Conservation (phyloP, 2,797 vertebrate genomes). For the Anas bernieri region DNA sequence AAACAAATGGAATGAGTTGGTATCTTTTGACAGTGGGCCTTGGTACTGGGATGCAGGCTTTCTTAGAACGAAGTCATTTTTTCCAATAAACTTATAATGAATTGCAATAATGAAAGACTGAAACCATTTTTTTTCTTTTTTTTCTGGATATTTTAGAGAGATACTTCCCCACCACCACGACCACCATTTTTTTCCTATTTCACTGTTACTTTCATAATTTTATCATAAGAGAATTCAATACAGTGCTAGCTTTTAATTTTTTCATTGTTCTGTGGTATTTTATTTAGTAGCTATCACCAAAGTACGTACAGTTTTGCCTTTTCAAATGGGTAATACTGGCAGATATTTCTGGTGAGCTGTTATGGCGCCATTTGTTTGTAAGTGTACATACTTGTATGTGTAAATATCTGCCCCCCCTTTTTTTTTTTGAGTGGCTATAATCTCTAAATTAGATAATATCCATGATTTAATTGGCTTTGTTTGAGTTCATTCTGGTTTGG, state of each 20-base stretch:
- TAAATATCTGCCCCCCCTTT: neutral
- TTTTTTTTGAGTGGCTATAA: neutral
- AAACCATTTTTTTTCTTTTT: neutral
- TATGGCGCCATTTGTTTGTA: neutral
- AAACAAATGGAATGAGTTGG: neutral
- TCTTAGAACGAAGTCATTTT: fast-evolving
- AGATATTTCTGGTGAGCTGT: neutral
- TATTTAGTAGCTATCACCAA: neutral
- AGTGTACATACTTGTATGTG: neutral
- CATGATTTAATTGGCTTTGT: neutral
- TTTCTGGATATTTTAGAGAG: neutral
- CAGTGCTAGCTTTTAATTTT: neutral
- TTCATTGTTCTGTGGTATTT: neutral
- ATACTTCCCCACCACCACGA: too few species aligned
- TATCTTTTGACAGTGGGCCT: neutral
- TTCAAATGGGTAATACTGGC: neutral
- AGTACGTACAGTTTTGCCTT: neutral
- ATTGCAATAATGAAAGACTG: neutral
- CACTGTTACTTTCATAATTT: neutral
- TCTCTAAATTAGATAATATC: neutral
- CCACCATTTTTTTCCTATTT: neutral
- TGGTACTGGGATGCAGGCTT: neutral
- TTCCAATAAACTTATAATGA: neutral
- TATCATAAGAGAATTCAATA: neutral
- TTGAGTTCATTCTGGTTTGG: neutral